Conservation (phyloP, 2,797 vertebrate genomes). For the Chelonia mydas region DNA sequence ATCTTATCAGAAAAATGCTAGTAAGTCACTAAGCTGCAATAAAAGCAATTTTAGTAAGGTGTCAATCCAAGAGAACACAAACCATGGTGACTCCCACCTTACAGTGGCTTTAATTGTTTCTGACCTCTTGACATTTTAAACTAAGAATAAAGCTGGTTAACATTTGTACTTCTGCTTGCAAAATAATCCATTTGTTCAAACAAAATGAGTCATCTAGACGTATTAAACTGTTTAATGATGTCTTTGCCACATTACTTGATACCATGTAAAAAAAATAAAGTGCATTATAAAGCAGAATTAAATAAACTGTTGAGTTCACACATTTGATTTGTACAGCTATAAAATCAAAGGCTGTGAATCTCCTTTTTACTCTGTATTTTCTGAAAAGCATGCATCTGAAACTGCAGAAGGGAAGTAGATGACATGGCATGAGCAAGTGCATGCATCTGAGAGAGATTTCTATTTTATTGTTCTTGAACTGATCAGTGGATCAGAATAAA, state of each 20-base stretch:
- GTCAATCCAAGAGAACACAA: slow-evolving; percentile 74
- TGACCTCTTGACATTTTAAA: slow-evolving; percentile 73
- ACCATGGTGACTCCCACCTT: slow-evolving; percentile 57
- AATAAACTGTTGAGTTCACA: slow-evolving; percentile 53
- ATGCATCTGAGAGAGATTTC: background rate
- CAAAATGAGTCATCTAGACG: slow-evolving; percentile 67
- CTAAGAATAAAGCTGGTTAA: slow-evolving; percentile 78
- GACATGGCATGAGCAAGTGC: rapidly evolving
- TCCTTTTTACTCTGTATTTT: background rate
- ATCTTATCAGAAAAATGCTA: slow-evolving; percentile 77
- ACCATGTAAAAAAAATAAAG: background rate
- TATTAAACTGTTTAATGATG: slow-evolving; percentile 68
- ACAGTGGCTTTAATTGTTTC: slow-evolving; percentile 69
- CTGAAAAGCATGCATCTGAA: rapidly evolving
- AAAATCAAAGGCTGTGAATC: background rate
- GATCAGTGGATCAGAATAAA: background rate
- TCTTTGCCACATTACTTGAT: slow-evolving; percentile 42
- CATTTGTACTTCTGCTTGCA: slow-evolving; percentile 77
- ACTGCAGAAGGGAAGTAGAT: background rate
- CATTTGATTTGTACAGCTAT: slow-evolving; percentile 47
- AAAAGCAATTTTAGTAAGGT: slow-evolving; percentile 75
- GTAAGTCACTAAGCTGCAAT: slow-evolving; percentile 67
- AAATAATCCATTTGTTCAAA: slow-evolving; percentile 75
- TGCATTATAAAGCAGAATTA: slow-evolving; percentile 60
- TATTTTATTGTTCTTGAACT: background rate